Evolutionary conservation across 2,797 vertebrate genomes (phyloP), one percentile per base, ranked within the genome.

Genomic region (Malurus leucopterus): DNA sequence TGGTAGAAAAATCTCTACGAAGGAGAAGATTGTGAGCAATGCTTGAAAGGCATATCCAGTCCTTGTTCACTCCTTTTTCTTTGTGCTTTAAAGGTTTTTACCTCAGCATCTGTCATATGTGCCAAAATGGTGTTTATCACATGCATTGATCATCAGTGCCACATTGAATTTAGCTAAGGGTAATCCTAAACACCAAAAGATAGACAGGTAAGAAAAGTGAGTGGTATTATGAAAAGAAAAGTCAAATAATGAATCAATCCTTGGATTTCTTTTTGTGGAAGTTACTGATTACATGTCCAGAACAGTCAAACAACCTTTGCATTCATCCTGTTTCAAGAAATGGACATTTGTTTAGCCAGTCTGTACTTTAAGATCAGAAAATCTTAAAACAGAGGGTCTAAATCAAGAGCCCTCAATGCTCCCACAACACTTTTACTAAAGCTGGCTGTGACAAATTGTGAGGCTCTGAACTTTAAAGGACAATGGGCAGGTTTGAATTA

Each of bases 401-500:
- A 88, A 84, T 30, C 64, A 74, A 65, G 13, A 12, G 72, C 9
- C 53, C 19, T 81, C 34, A 41, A 8, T 24, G 57, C 32, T 69
- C 7, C 34, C 38, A 72, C 36, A 88, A 10, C 38, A 32, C 7
- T 54, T 68, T 70, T 55, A 47, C 59, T 62, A 61, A 50, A 43
- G 17, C 16, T 74, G 62, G 24, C 69, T 83, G 24, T 85, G 84
- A 89, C 30, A 81, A 93, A 91, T 81, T 15, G 15, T 9, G 36
- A 93, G 54, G 10, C 38, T 80, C 41, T 85, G 75, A 93, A 87
- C 65, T 86, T 76, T 67, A 90, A 87, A 87, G 68, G 67, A 87
- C 67, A 83, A 59, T n/a, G 51, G 49, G 38, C 17, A 74, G 23
- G 29, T 83, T 87, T 84, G 63, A 92, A 78, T 91, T 64, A 88